phyloP scores from a whole-genome alignment of 2,888 invertebrate genomes.

The Luffia ferchaultella region DNA sequence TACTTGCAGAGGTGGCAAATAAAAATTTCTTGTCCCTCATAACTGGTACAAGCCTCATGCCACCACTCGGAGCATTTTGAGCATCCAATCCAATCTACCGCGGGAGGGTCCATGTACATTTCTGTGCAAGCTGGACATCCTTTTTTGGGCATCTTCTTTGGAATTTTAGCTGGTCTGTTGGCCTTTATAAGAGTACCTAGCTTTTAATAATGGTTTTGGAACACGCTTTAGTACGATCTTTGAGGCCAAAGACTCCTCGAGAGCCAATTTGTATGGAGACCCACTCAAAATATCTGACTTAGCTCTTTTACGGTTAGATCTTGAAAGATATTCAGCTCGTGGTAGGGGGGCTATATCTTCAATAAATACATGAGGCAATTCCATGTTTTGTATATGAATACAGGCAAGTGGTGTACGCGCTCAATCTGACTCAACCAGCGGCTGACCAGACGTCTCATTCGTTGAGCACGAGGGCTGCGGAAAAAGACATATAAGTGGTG shows the following conservation, averaged over 20 bases:
- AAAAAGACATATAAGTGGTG: no score
- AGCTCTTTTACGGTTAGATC: conserved; percentile 8
- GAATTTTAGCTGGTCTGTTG: conserved; percentile 6
- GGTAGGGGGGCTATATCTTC: conserved; percentile 8
- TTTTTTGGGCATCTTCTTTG: conserved; percentile 7
- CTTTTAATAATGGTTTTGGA: conserved; percentile 1
- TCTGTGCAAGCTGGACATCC: conserved; percentile 8
- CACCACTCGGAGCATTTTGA: conserved; percentile 7
- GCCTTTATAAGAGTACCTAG: conserved; percentile 1
- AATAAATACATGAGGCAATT: conserved; percentile 6
- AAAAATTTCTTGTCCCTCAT: conserved; percentile 6
- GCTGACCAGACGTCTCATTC: no score
- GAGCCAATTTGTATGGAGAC: no score
- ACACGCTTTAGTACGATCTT: conserved; percentile 2
- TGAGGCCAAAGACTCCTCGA: conserved; percentile 5
- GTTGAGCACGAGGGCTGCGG: no score
- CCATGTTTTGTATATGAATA: conserved; percentile 6
- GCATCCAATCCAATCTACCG: conserved; percentile 10
- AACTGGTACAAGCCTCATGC: conserved; percentile 8
- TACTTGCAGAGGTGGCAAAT: conserved; percentile 4
- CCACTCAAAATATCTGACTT: conserved; percentile 5
- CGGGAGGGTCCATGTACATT: conserved; percentile 7
- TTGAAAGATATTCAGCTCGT: conserved; percentile 8
- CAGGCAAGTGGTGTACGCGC: conserved; percentile 4
- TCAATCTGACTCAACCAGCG: conserved; percentile 1